Evolutionary conservation across 2,113 vertebrate genomes (phyloP).

Genomic region (Tragelaphus buxtoni): DNA sequence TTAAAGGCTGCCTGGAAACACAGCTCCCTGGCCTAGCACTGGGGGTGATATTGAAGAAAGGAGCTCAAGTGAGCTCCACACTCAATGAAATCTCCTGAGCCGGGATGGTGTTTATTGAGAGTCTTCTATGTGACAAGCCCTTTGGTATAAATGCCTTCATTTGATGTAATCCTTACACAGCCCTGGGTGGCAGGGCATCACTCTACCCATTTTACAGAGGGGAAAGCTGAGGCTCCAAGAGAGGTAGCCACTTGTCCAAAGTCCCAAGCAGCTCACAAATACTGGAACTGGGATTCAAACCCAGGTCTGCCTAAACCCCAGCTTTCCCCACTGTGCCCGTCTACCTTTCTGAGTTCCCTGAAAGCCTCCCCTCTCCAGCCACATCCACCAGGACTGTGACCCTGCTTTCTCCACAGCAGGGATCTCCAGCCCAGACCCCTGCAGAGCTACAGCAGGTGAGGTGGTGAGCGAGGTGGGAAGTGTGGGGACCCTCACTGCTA

Average conservation of each 20-base stretch:
- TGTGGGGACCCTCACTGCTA: too few species aligned
- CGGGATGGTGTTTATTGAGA: too few species aligned
- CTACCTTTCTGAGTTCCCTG: too few species aligned
- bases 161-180: background rate
- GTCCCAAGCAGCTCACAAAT: background rate
- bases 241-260: background rate
- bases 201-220: background rate
- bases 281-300: background rate
- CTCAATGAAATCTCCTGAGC: background rate
- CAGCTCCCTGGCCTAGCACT: background rate
- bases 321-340: background rate
- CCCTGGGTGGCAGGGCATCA: background rate
- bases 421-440: background rate
- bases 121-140: background rate
- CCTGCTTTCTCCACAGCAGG: background rate
- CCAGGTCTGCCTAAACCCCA: background rate
- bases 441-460: too few species aligned
- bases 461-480: background rate
- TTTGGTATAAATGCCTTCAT: background rate
- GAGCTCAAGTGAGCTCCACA: accelerated
- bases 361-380: background rate
- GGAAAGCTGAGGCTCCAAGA: background rate
- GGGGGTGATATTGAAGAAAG: too few species aligned
- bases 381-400: background rate
- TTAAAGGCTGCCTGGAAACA: background rate